Base-by-base conservation (phyloP, 2,113 vertebrate species). In the Cyanoramphus novaezelandiae region DNA sequence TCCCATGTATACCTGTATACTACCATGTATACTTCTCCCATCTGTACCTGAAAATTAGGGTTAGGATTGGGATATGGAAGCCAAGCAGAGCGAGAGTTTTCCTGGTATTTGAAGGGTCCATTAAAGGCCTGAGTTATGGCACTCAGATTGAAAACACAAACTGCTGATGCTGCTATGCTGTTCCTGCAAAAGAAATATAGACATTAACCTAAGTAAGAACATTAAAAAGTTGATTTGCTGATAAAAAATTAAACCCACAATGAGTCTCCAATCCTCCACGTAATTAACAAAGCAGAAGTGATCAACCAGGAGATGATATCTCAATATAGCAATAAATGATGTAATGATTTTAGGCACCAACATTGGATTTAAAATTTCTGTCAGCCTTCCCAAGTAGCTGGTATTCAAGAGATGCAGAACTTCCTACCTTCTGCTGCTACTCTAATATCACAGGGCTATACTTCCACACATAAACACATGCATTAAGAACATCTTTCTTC, bases 31-130 rank as follows among this genome's bases (percentile, higher is more conserved):
- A n/a, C n/a, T n/a, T n/a, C n/a, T n/a, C n/a, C n/a, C n/a, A n/a
- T 43, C 27, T 71, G 97, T 98, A 99, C 99, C 99, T 99, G 99
- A 97, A 99, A 99, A 97, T 99, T 98, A 33, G 99, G 99, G 97
- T 99, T 99, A 89, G 99, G 99, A 97, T 99, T 99, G 52, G 99
- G 98, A 95, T 99, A 99, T 0, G 99, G 99, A 96, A 99, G 98
- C 99, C 99, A 99, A 67, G 99, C 99, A 2, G 99, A 99, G 55
- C 99, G 98, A 0, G 99, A 99, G 96, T 99, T 99, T 96, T 99
- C 99, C 97, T 99, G 99, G 95, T 98, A 99, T 97, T 99, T 99
- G 98, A 99, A 99, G 79, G 99, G 99, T 72, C 99, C 99, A 4
- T 98, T 98, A 97, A 99, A 99, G 82, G 98, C 98, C 93, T 99